Evolutionary conservation across 1,140 invertebrate genomes (phyloP), one percentile per base, ranked within the genome.

Genomic region (Chrysopa pallens): DNA sequence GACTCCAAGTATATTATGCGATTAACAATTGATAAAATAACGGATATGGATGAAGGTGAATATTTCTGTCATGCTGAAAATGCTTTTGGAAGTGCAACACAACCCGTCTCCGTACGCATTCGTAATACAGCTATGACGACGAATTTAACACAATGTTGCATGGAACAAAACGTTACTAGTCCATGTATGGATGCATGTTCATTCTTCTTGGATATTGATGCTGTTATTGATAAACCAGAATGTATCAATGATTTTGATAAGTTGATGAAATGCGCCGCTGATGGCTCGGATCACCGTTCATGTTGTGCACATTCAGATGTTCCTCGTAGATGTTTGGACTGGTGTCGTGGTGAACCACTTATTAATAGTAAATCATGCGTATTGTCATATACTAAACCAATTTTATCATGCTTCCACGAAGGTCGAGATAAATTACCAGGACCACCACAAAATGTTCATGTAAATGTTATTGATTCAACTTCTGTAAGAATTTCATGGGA

Each of bases 21-120:
- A 8, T 55, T 86, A 27, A 73, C 70, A 42, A 82, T 86, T 42
- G 75, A 72, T 51, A 74, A 76, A 52, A 70, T 84, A 44, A 61
- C 69, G 13, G 72, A 76, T 41, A 58, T 67, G 31, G 80, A 84
- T 57, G 76, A 75, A 31, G 81, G 80, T 0, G 76, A 81, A 39
- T 87, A 84, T 57, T 84, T 73, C 60, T 87, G 82, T 47, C 78
- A 83, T 57, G 82, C 81, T 1, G 78, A 83, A 58, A 87, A 87
- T 56, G 73, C 78, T 0, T 81, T 83, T 48, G 82, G 83, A 1
- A 73, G 72, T 40, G 68, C 70, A 0, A 73, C 79, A 0, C 68
- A 74, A 38, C 73, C 76, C 0, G 76, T 83, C 0, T 79, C 76
- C 1, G 76, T 85, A n/a, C 57, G 78, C 37, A 69, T 81, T 46